Evolutionary conservation across 37 sponge, comb jelly and placozoan species (phyloP).

Genomic region (Dysidea cf. avara): DNA sequence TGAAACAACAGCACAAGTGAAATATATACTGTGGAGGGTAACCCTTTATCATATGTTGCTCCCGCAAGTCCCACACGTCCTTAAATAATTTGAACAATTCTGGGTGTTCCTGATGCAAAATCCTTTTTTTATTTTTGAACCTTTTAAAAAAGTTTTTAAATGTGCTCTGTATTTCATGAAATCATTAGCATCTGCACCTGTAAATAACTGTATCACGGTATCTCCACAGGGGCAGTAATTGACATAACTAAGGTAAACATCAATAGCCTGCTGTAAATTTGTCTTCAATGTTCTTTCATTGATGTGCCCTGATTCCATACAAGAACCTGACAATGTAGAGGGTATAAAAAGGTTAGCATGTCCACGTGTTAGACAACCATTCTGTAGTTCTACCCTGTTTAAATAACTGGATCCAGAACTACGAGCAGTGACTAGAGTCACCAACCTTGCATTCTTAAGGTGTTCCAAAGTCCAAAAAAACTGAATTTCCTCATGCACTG

Average conservation of each 20-base stretch:
- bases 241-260: conserved; percentile 16
- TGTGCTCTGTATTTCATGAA: conserved; percentile 8
- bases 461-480: too few relatives aligned
- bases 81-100: conserved; percentile 2
- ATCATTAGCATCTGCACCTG: conserved; percentile 12
- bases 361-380: conserved; percentile 23
- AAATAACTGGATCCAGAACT: conserved; percentile 31
- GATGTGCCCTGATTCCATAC: conserved; percentile 23
- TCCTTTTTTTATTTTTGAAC: conserved; percentile 11
- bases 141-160: conserved; percentile 24
- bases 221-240: conserved; percentile 30
- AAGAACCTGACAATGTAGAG: conserved; percentile 23
- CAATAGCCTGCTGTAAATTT: conserved; percentile 26
- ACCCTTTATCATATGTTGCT: background rate
- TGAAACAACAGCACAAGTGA: conserved; percentile 10
- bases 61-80: conserved; percentile 3
- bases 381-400: conserved; percentile 37
- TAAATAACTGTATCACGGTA: conserved; percentile 28
- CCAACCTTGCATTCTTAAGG: background rate
- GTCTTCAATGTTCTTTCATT: background rate
- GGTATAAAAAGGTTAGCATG: conserved; percentile 36
- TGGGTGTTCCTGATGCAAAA: conserved; percentile 9
- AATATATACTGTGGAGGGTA: background rate
- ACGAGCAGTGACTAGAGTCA: conserved; percentile 22
- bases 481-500: too few relatives aligned